A percentile compares a stretch with the other conserved stretches of the same genome.
Evolutionary conservation across 1,140 invertebrate species (phyloP).

Genomic region (Octopus sinensis): DNA sequence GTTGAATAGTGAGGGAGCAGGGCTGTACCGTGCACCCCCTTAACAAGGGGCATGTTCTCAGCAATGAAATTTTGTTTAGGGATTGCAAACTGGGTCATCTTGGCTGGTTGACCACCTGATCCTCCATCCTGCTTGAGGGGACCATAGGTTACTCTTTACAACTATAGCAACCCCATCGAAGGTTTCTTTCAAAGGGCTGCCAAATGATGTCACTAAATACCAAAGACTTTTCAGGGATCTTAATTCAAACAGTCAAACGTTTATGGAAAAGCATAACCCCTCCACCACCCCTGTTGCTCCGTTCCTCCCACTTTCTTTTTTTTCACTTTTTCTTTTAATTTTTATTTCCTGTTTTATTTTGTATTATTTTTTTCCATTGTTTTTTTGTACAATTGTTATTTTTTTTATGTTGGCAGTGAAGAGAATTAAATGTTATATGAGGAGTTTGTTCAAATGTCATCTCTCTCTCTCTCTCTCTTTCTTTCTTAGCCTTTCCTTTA

Average conservation of each 20-base stretch:
- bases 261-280: neutral
- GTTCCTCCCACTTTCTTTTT: neutral
- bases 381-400: neutral
- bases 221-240: neutral
- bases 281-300: neutral
- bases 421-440: neutral
- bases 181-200: too few relatives aligned
- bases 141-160: too few relatives aligned
- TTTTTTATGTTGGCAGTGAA: slow-evolving; percentile 8
- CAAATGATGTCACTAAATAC: too few relatives aligned
- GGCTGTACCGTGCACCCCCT: too few relatives aligned
- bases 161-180: too few relatives aligned
- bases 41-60: too few relatives aligned
- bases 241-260: neutral
- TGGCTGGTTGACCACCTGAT: too few relatives aligned
- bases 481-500: too few relatives aligned
- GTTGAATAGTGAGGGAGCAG: too few relatives aligned
- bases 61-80: too few relatives aligned
- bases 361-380: slow-evolving; percentile 34
- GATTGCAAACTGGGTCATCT: too few relatives aligned
- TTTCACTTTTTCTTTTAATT: neutral
- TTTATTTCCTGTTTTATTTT: slow-evolving; percentile 19
- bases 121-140: too few relatives aligned
- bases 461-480: neutral
- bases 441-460: neutral